Percentiles rank a stretch among this genome's conserved stretches.
These are phyloP conservation scores for Petrocephalus zakoni DNA, from an alignment of 2,113 vertebrate genomes.

Conservation along the genomic window DNA sequence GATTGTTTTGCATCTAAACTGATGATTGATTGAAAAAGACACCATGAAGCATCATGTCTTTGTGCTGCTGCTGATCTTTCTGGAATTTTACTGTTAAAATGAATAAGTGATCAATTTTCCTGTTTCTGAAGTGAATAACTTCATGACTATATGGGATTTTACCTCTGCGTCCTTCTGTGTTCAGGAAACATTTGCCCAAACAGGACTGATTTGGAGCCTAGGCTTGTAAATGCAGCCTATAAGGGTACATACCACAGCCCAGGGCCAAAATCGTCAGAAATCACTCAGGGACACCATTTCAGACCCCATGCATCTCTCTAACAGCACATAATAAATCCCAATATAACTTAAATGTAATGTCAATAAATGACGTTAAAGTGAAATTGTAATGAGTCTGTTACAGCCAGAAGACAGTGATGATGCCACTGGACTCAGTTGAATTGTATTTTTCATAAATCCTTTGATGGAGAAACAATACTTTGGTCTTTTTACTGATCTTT, in stretches of 20 bases:
- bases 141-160: not conserved
- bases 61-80: not conserved
- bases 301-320: not conserved
- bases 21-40: not conserved
- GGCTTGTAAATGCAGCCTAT: not conserved
- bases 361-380: not conserved
- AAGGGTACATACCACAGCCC: not conserved
- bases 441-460: not conserved
- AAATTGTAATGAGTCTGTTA: not conserved
- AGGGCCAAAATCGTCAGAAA: not conserved
- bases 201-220: not conserved
- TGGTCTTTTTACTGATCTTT: not conserved
- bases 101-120: not conserved
- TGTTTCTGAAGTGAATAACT: not conserved
- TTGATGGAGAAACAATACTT: not conserved
- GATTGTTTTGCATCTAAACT: not conserved
- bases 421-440: not conserved
- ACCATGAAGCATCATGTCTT: not conserved
- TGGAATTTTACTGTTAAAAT: not conserved
- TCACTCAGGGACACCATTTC: not conserved
- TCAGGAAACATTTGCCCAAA: not conserved
- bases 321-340: not conserved
- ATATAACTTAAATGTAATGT: not conserved
- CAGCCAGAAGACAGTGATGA: not conserved
- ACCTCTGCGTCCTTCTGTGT: not conserved